Conservation (phyloP, 2,888 invertebrate species). For the Agrochola macilenta region DNA sequence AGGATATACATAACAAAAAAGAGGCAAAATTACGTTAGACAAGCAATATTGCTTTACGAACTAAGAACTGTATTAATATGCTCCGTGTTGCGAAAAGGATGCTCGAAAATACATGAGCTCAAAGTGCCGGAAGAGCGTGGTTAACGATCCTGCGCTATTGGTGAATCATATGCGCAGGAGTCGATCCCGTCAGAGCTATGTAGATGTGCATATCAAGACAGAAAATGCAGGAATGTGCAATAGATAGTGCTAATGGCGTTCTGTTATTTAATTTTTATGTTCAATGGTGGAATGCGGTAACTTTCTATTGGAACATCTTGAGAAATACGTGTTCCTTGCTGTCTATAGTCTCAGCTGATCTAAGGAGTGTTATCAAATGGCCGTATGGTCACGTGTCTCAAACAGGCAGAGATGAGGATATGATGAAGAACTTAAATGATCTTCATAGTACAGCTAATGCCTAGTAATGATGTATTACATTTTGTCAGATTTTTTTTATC, state of each 20-base stretch:
- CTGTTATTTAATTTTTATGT: neutral
- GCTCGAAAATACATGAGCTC: no score
- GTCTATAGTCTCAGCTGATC: no score
- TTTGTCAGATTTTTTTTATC: no score
- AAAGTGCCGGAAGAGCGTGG: constrained; percentile 15
- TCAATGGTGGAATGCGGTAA: neutral
- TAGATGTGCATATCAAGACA: no score
- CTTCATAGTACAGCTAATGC: neutral
- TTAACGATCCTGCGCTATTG: constrained; percentile 31
- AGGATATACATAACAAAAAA: neutral
- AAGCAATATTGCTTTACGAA: no score
- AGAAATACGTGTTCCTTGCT: neutral
- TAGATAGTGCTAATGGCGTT: neutral
- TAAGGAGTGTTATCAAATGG: neutral
- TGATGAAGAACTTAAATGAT: neutral
- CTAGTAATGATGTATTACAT: neutral
- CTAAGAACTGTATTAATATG: no score
- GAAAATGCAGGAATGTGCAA: neutral
- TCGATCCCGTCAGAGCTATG: neutral
- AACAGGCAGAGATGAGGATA: neutral
- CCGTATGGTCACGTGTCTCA: neutral
- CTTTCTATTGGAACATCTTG: neutral
- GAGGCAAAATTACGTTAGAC: neutral
- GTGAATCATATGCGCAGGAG: constrained; percentile 6
- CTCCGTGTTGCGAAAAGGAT: no score